Percentiles rank a stretch among this genome's conserved stretches.
Evolutionary conservation across 2,113 vertebrate genomes (phyloP).

Genomic region (Eleginops maclovinus): DNA sequence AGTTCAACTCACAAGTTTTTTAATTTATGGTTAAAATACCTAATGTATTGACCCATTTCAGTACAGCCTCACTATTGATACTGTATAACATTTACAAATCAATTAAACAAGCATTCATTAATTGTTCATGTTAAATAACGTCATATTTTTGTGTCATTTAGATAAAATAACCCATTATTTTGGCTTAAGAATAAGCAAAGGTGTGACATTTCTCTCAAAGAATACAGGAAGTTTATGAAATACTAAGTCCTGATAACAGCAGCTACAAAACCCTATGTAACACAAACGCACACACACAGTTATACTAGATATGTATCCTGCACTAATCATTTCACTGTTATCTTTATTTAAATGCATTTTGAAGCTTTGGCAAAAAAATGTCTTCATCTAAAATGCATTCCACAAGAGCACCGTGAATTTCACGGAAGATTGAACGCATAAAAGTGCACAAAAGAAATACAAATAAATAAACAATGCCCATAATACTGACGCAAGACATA

Average conservation of each 20-base stretch:
- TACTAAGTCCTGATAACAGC: not conserved
- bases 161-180: no score
- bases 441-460: no score
- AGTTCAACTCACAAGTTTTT: no score
- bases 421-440: not conserved
- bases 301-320: constrained; percentile 4
- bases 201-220: no score
- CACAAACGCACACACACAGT: not conserved
- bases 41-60: no score
- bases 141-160: no score
- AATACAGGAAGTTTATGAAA: constrained; percentile 1
- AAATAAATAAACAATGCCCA: not conserved
- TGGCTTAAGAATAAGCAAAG: no score
- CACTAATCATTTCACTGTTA: constrained; percentile 19
- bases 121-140: no score
- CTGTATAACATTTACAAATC: no score
- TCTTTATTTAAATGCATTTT: constrained; percentile 31
- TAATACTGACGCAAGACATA: not conserved
- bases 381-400: constrained; percentile 5
- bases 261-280: not conserved
- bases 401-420: constrained; percentile 2
- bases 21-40: no score
- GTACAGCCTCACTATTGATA: no score
- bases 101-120: no score
- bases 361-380: not conserved